Percentiles rank a stretch among this genome's conserved stretches.
These are phyloP conservation scores for Lepidochitona cinerea DNA, from an alignment of 2,888 invertebrate genomes.

Conservation along the genomic window DNA sequence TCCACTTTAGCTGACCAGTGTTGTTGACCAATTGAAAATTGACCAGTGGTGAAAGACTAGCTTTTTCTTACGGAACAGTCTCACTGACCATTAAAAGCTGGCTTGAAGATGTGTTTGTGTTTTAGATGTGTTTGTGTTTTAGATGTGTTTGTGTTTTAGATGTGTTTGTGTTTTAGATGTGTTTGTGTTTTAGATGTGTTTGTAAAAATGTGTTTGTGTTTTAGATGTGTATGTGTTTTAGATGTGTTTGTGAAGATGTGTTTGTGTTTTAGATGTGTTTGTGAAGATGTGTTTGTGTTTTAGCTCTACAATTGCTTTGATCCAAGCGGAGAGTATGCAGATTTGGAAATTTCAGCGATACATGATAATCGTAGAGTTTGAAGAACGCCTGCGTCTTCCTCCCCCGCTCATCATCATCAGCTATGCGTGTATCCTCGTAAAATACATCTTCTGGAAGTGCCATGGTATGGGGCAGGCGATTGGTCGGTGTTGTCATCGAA, in stretches of 20 bases:
- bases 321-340: conserved; percentile 95
- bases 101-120: too few species aligned
- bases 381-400: conserved; percentile 95
- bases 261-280: neutral
- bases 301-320: conserved; percentile 76
- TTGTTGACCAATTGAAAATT: too few species aligned
- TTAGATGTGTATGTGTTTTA: neutral
- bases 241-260: neutral
- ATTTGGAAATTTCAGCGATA: conserved; percentile 98
- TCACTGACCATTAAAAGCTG: too few species aligned
- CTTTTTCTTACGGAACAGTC: too few species aligned
- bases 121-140: too few species aligned
- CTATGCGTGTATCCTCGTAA: conserved; percentile 82
- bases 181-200: neutral
- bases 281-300: conserved; percentile 11
- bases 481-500: neutral
- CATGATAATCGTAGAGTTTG: conserved; percentile 94
- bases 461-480: neutral
- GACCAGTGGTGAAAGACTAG: too few species aligned
- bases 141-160: too few species aligned
- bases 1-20: too few species aligned
- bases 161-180: too few species aligned
- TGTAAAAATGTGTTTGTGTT: neutral
- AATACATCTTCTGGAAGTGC: conserved; percentile 2
- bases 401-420: conserved; percentile 92